A percentile compares a stretch with the other conserved stretches of the same genome.
These are phyloP conservation scores for Lutjanus argentimaculatus DNA, from an alignment of 2,797 vertebrate genomes.

Conservation along the genomic window DNA sequence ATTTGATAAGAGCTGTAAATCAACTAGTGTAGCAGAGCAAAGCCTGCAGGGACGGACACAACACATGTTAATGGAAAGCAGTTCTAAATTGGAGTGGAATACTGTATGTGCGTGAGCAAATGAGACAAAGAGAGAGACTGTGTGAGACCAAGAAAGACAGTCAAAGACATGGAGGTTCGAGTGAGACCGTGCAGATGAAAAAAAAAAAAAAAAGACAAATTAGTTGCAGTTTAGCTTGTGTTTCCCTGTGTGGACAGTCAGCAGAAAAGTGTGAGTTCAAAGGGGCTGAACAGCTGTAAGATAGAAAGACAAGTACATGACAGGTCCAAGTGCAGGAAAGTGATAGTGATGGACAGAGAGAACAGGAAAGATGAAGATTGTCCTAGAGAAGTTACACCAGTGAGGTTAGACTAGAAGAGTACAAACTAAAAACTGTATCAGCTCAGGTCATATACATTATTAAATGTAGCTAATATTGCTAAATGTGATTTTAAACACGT, in stretches of 20 bases:
- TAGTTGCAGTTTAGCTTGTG: neutral
- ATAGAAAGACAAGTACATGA: neutral
- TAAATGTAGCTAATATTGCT: neutral
- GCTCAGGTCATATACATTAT: neutral
- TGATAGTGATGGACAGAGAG: neutral
- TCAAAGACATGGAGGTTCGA: constrained; percentile 11
- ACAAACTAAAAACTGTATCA: neutral
- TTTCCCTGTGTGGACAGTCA: neutral
- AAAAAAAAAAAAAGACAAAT: too few species aligned
- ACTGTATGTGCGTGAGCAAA: constrained; percentile 25
- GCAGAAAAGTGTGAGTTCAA: neutral
- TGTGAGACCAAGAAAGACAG: neutral
- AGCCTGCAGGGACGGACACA: constrained; percentile 75
- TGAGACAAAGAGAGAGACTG: neutral
- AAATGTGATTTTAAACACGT: neutral
- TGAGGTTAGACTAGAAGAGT: neutral
- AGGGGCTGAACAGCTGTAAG: neutral
- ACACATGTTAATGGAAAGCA: constrained; percentile 77
- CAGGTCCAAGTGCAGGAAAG: neutral
- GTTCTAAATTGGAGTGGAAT: constrained; percentile 56
- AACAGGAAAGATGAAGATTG: neutral
- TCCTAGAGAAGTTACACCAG: too few species aligned
- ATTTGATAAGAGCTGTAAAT: constrained; percentile 86
- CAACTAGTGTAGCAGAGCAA: constrained; percentile 73
- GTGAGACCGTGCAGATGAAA: neutral